A percentile compares a stretch with the other conserved stretches of the same genome.
phyloP scores from a whole-genome alignment of 2,113 vertebrate genomes.

The Galbula dea region DNA sequence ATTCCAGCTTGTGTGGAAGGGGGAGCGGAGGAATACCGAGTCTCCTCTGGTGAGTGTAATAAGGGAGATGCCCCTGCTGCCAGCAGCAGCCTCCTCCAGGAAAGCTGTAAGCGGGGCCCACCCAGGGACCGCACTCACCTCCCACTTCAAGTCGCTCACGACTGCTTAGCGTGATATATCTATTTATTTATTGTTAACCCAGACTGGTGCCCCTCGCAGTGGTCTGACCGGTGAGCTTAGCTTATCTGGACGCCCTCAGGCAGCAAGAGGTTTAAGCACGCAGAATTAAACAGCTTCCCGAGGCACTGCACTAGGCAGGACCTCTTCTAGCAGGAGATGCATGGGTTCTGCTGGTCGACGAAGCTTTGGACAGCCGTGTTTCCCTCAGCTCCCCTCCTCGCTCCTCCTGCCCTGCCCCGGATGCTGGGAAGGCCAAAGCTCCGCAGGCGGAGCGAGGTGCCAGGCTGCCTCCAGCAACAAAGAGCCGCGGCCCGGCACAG shows the following conservation, averaged over 20 bases:
- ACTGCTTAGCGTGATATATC: conserved; percentile 27
- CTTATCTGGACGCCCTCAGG: neutral
- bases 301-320: neutral
- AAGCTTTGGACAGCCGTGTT: neutral
- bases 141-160: conserved; percentile 60
- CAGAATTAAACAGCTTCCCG: neutral
- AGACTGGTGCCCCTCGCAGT: neutral
- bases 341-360: neutral
- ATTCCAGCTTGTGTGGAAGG: neutral
- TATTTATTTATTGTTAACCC: neutral
- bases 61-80: conserved; percentile 73
- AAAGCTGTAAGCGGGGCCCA: conserved; percentile 46
- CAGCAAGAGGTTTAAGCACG: neutral
- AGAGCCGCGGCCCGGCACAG: neutral
- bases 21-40: neutral
- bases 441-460: neutral
- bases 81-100: conserved; percentile 60
- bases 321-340: neutral
- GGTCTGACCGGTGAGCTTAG: neutral
- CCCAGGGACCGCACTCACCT: conserved; percentile 60
- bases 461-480: neutral
- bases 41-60: conserved; percentile 49
- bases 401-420: neutral
- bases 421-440: neutral
- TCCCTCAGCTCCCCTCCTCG: no score